These are phyloP conservation scores for Aleiodes alternator DNA, from an alignment of 2,888 invertebrate species.

Conservation along the genomic window DNA sequence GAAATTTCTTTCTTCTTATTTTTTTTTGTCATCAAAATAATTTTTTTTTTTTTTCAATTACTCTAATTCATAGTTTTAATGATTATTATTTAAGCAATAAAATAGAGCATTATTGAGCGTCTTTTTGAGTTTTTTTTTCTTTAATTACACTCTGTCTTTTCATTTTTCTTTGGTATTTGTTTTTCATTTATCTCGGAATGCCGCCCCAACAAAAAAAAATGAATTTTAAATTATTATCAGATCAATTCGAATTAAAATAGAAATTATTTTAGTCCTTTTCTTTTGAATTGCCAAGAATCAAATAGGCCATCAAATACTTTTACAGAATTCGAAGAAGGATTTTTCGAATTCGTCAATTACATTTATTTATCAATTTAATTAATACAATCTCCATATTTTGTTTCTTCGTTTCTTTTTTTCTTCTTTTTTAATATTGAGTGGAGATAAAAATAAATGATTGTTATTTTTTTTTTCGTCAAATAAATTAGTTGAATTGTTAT, in stretches of 20 bases:
- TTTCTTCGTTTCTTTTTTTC: slow-evolving; percentile 1
- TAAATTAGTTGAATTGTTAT: slow-evolving; percentile 9
- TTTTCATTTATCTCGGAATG: background rate
- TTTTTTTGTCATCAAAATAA: background rate
- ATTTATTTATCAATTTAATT: slow-evolving; percentile 29
- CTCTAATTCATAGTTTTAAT: background rate
- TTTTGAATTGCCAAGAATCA: background rate
- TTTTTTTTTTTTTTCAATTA: background rate
- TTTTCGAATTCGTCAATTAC: slow-evolving; percentile 1
- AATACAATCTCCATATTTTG: slow-evolving; percentile 18
- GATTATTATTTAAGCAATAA: slow-evolving; percentile 17
- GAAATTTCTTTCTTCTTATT: no score
- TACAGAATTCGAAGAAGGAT: background rate
- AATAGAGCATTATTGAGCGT: slow-evolving; percentile 15
- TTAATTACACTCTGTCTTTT: background rate
- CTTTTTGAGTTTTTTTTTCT: background rate
- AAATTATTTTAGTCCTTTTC: background rate
- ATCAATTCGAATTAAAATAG: no score
- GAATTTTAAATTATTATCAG: no score
- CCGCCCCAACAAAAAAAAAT: no score
- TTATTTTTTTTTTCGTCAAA: slow-evolving; percentile 5
- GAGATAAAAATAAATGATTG: slow-evolving; percentile 7
- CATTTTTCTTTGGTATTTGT: slow-evolving; percentile 10
- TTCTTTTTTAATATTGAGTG: background rate
- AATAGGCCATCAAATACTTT: background rate